Conservation (phyloP, 2,797 vertebrate species). For the Sebastes taczanowskii region DNA sequence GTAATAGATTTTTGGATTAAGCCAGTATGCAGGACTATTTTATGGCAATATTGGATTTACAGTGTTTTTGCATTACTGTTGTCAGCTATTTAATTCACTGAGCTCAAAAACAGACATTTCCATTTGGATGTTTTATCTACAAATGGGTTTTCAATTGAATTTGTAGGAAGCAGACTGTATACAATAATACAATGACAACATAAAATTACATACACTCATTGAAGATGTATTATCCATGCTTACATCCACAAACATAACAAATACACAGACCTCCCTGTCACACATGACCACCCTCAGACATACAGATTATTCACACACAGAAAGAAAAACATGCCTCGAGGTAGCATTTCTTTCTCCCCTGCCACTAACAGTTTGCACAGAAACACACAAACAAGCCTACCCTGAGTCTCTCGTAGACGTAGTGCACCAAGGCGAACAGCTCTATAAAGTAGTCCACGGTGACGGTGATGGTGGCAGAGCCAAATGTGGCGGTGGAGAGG, state of each 20-base stretch:
- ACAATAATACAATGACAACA: background rate
- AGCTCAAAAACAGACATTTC: background rate
- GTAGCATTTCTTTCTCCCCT: background rate
- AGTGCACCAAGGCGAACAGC: slow-evolving; percentile 93
- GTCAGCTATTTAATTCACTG: background rate
- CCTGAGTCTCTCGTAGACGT: slow-evolving; percentile 92
- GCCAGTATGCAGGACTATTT: background rate
- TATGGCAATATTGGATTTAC: background rate
- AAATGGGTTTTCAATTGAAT: background rate
- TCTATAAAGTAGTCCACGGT: slow-evolving; percentile 98
- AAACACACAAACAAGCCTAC: slow-evolving; percentile 36
- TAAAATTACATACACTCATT: background rate
- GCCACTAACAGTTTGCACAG: background rate
- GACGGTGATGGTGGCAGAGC: slow-evolving; percentile 94
- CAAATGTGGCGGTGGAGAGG: slow-evolving; percentile 93
- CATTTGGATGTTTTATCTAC: background rate
- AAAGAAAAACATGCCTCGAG: background rate
- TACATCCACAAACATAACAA: background rate
- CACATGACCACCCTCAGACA: background rate
- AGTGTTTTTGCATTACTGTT: background rate
- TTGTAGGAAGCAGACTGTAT: background rate
- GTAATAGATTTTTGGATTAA: background rate
- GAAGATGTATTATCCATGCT: background rate
- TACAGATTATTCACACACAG: background rate
- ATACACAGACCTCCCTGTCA: background rate